These are phyloP conservation scores for Myotis findleyi DNA, from an alignment of 2,797 vertebrate genomes.

Conservation along the genomic window DNA sequence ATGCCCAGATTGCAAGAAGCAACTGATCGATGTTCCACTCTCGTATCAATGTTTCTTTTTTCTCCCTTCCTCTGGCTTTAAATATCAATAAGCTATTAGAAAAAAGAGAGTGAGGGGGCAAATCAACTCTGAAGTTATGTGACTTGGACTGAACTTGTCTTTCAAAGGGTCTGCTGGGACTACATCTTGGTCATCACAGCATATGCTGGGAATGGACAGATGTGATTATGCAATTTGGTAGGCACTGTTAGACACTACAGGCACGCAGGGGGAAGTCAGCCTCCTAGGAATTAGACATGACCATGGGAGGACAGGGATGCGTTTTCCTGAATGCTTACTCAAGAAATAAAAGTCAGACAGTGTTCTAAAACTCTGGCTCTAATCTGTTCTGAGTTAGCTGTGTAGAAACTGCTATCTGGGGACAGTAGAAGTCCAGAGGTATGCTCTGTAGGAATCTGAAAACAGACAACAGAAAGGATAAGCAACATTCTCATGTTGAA, in stretches of 20 bases:
- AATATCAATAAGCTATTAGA: not conserved
- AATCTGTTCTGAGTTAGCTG: not conserved
- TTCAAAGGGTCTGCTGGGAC: not conserved
- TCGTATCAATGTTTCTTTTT: not conserved
- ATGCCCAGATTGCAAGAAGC: too few relatives aligned
- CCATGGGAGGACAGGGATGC: accelerated
- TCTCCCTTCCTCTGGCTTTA: not conserved
- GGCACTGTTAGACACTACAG: not conserved
- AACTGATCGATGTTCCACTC: not conserved
- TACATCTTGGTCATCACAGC: not conserved
- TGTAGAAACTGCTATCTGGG: slow-evolving; percentile 15
- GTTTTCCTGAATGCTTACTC: not conserved
- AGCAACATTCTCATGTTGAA: not conserved
- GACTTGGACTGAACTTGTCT: not conserved
- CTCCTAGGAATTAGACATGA: not conserved
- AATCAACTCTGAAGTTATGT: not conserved
- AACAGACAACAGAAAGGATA: not conserved
- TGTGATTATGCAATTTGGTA: not conserved
- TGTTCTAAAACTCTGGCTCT: not conserved
- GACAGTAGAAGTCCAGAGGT: not conserved
- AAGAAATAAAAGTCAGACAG: not conserved
- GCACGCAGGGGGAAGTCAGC: not conserved
- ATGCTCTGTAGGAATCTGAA: not conserved
- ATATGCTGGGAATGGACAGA: not conserved
- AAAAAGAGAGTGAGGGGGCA: not conserved